Evolutionary conservation across 2,888 invertebrate genomes (phyloP).

Genomic region (Fabriciana adippe): DNA sequence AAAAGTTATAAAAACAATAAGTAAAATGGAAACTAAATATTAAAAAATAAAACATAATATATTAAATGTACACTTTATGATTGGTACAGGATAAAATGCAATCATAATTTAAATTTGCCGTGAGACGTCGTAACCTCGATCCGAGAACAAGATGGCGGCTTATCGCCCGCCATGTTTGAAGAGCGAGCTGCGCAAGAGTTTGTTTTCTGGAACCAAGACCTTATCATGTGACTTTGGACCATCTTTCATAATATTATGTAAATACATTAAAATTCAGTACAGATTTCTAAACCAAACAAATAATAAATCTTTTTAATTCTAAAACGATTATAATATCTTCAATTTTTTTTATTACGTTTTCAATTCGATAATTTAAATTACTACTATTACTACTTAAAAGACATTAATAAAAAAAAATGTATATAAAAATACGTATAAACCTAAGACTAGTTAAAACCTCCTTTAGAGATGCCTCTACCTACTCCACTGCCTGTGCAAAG

Average conservation of each 20-base stretch:
- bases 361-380: no score
- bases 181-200: constrained; percentile 75
- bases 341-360: background rate
- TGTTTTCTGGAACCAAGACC: constrained; percentile 68
- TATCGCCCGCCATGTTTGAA: constrained; percentile 77
- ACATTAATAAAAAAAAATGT: background rate
- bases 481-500: constrained; percentile 7
- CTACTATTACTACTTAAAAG: no score
- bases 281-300: constrained; percentile 9
- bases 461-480: background rate
- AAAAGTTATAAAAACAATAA: no score
- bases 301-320: background rate
- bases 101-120: constrained; percentile 68
- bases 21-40: no score
- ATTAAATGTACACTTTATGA: no score
- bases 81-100: constrained; percentile 32
- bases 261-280: constrained; percentile 26
- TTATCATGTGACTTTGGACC: constrained; percentile 39
- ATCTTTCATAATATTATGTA: constrained; percentile 36
- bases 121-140: constrained; percentile 72
- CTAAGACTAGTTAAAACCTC: background rate
- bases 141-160: constrained; percentile 70
- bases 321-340: background rate
- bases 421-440: background rate
- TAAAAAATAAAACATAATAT: no score